phyloP scores from a whole-genome alignment of 2,113 vertebrate species.

The Pelecanoides urinatrix region DNA sequence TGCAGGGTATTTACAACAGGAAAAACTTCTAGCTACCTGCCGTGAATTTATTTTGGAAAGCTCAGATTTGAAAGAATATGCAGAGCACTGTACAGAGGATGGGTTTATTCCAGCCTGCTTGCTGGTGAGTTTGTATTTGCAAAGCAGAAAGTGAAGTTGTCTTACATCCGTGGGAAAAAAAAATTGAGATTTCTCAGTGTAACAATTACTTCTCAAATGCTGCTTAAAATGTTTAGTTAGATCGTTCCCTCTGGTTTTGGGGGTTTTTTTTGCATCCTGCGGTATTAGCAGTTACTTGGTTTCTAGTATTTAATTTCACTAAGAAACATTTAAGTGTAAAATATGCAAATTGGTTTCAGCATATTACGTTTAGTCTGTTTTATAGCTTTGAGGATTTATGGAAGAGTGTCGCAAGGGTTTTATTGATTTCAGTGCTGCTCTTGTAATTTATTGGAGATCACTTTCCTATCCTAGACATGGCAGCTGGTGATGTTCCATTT shows the following conservation, averaged over 20 bases:
- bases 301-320: neutral
- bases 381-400: neutral
- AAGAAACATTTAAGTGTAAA: neutral
- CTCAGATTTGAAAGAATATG: constrained; percentile 94
- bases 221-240: neutral
- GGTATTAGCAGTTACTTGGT: neutral
- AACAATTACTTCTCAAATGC: neutral
- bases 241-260: fast-evolving
- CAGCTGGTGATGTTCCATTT: neutral
- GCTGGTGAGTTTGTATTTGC: constrained; percentile 80
- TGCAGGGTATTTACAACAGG: constrained; percentile 94
- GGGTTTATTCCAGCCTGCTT: constrained; percentile 92
- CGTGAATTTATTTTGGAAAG: constrained; percentile 92
- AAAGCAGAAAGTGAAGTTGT: neutral
- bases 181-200: neutral
- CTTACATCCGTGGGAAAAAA: neutral
- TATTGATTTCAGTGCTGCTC: neutral
- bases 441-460: neutral
- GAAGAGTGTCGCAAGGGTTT: neutral
- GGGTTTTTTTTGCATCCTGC: neutral
- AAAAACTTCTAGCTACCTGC: constrained; percentile 88
- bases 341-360: neutral
- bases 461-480: neutral
- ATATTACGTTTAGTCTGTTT: neutral
- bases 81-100: constrained; percentile 91